Base-by-base conservation (phyloP, 2,888 invertebrate genomes). In the Rhagophthalmus giganteus region DNA sequence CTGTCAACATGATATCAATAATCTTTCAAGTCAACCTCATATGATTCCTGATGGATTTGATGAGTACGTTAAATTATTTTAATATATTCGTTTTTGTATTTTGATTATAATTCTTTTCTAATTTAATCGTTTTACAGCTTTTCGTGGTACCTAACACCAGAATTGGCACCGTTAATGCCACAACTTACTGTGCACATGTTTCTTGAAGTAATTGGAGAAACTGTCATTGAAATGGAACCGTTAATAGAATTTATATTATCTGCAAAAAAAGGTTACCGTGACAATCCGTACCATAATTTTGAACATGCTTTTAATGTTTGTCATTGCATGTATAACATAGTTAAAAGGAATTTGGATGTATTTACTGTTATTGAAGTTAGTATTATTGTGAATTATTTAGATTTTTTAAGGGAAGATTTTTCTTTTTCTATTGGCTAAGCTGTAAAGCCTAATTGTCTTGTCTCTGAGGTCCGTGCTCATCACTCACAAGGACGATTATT, bases 281-380 rank as follows among this genome's bases (percentile, higher is more conserved):
- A 72, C 26, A 81, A 81, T 57, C 78, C 81, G 0, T 85, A 83
- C 60, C 84, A 84, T 60, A 83, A 83, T 65, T 80, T 81, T 1
- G 80, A 82, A 39, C 84, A 85, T 58, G 84, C 82, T 0, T 83
- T 84, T 67, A 78, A 78, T 41, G 83, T 83, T 39, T 77, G 79
- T 0, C 84, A 85, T 64, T 81, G 81, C 32, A 79, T 83, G 79
- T 83, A 74, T 57, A 68, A 81, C 51, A 78, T 84, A 20, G 64
- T 83, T 11, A 63, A 61, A 12, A 75, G 74, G 44, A 82, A 83
- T 58, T 45, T 57, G 3, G 77, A 76, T 1, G 65, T 71, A 49
- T 81, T 82, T 58, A 75, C 76, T 55, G 68, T 71, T 49, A 55
- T 72, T 41, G 81, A 82, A 77, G 81, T 80, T 62, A 58, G 28